A percentile compares a stretch with the other conserved stretches of the same genome.
These are phyloP conservation scores for Poliocrania exsul DNA, from an alignment of 2,797 vertebrate species.

Conservation along the genomic window DNA sequence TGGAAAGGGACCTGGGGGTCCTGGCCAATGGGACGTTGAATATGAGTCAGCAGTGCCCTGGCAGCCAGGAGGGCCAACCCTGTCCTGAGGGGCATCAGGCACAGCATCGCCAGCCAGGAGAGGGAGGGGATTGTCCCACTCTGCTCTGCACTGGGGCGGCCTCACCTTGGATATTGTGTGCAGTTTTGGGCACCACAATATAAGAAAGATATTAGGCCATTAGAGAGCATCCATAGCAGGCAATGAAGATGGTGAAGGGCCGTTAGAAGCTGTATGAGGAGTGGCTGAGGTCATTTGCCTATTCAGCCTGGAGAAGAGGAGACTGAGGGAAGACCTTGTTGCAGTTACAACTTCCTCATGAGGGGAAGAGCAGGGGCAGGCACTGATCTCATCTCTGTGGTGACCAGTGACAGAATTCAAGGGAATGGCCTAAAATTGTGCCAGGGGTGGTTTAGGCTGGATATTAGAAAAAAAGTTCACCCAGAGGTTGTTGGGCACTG, in stretches of 20 bases:
- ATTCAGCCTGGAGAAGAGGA: not conserved
- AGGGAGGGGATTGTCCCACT: not conserved
- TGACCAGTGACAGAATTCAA: not conserved
- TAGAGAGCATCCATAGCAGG: not conserved
- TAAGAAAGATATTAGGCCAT: not conserved
- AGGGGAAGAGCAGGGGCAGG: not conserved
- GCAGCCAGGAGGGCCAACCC: accelerated
- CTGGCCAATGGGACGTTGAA: accelerated
- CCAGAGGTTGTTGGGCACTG: not conserved
- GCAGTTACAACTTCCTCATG: not conserved
- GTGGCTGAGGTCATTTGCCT: not conserved
- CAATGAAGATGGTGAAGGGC: not conserved
- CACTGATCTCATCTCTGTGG: no score
- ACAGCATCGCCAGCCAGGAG: accelerated
- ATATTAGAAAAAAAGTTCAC: not conserved
- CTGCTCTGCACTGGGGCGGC: not conserved
- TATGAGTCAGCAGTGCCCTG: not conserved
- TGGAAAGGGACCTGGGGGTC: accelerated
- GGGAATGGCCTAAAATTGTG: not conserved
- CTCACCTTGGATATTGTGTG: not conserved
- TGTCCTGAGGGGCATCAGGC: accelerated
- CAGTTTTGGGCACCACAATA: not conserved
- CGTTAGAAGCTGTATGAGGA: accelerated
- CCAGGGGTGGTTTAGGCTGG: not conserved
- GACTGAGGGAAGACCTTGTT: not conserved